Conservation (phyloP, 2,888 invertebrate genomes). For the Linnaemya tessellans region DNA sequence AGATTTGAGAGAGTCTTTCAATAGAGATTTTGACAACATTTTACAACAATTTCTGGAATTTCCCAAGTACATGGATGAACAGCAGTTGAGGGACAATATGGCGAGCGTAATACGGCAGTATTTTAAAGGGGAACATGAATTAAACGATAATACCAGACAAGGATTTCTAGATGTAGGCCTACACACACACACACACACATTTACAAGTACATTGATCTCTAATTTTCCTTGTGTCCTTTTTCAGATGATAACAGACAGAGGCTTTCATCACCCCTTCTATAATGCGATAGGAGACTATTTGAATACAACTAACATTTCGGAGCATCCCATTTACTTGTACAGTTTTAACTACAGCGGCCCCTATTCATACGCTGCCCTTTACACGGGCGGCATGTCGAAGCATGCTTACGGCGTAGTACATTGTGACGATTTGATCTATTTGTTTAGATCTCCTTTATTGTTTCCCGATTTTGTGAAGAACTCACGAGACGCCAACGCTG, state of each 20-base stretch:
- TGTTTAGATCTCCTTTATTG: slow-evolving; percentile 83
- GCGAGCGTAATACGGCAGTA: slow-evolving; percentile 76
- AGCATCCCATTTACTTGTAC: slow-evolving; percentile 84
- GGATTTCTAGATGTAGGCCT: slow-evolving; percentile 78
- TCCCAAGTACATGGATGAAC: slow-evolving; percentile 67
- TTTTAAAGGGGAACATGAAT: slow-evolving; percentile 76
- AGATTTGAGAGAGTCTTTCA: slow-evolving; percentile 77
- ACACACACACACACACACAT: too few species aligned
- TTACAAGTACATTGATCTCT: too few species aligned
- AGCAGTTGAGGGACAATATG: slow-evolving; percentile 71
- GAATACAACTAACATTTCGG: slow-evolving; percentile 72
- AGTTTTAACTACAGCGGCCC: slow-evolving; percentile 84
- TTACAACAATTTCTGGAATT: slow-evolving; percentile 80
- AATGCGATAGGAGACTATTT: slow-evolving; percentile 79
- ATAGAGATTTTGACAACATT: slow-evolving; percentile 78
- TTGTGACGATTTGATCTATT: slow-evolving; percentile 85
- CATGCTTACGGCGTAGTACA: slow-evolving; percentile 83
- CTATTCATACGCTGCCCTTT: slow-evolving; percentile 83
- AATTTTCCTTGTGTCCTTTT: background rate
- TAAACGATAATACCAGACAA: slow-evolving; percentile 77
- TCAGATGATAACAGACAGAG: slow-evolving; percentile 84
- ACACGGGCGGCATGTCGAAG: slow-evolving; percentile 78
- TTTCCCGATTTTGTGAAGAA: slow-evolving; percentile 81
- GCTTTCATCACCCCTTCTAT: slow-evolving; percentile 84
- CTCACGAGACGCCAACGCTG: slow-evolving; percentile 81